Percentiles rank a stretch among this genome's conserved stretches.
Evolutionary conservation across 2,797 vertebrate genomes (phyloP).

Genomic region (Telmatherina bonti): DNA sequence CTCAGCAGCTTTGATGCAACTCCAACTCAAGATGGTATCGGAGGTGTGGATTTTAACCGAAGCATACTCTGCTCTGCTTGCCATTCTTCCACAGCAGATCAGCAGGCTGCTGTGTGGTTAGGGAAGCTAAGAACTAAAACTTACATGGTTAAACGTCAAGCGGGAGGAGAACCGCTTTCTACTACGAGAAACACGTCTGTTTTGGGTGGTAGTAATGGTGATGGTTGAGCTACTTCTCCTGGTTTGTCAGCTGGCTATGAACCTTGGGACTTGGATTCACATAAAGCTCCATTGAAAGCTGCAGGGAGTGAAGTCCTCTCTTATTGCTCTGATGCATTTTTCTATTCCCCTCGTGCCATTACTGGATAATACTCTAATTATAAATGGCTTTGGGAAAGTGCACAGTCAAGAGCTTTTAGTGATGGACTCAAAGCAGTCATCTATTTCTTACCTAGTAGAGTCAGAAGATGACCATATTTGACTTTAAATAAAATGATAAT

Average conservation of each 20-base stretch:
- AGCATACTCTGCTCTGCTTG: slow-evolving; percentile 37
- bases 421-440: slow-evolving; percentile 56
- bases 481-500: slow-evolving; percentile 28
- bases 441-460: slow-evolving; percentile 43
- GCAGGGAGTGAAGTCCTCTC: slow-evolving; percentile 65
- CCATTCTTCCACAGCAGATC: slow-evolving; percentile 30
- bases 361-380: slow-evolving; percentile 78
- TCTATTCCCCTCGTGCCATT: slow-evolving; percentile 65
- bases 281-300: slow-evolving; percentile 70
- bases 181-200: slow-evolving; percentile 46
- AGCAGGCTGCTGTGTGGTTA: slow-evolving; percentile 24
- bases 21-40: slow-evolving; percentile 72
- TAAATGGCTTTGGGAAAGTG: slow-evolving; percentile 69
- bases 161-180: slow-evolving; percentile 27
- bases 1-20: slow-evolving; percentile 69
- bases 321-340: slow-evolving; percentile 73
- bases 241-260: slow-evolving; percentile 60
- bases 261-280: slow-evolving; percentile 66
- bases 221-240: slow-evolving; percentile 41
- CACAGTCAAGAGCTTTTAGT: slow-evolving; percentile 67
- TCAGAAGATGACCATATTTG: slow-evolving; percentile 26
- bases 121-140: slow-evolving; percentile 46
- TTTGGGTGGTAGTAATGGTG: slow-evolving; percentile 49
- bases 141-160: slow-evolving; percentile 51
- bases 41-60: slow-evolving; percentile 61